Percentiles rank a stretch among this genome's conserved stretches.
These are phyloP conservation scores for Eucera pruinosa DNA, from an alignment of 2,888 invertebrate species.

Conservation along the genomic window DNA sequence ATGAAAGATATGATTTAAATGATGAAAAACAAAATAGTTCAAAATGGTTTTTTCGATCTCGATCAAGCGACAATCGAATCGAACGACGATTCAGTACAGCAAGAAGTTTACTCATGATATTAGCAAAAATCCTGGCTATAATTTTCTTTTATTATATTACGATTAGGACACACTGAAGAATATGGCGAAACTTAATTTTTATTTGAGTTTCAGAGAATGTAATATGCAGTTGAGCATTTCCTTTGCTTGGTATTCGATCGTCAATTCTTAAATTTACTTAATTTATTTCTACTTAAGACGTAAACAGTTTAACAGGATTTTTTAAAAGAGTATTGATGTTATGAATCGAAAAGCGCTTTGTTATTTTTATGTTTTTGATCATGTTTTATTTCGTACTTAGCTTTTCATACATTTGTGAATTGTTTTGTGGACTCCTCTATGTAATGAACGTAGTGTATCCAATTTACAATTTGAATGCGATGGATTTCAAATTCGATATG, in stretches of 20 bases:
- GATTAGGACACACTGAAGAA: constrained; percentile 1
- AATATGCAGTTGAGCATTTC: no score
- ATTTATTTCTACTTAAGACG: not conserved
- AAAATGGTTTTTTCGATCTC: no score
- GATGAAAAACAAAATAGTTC: no score
- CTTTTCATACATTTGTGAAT: not conserved
- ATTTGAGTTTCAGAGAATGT: not conserved
- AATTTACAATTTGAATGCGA: not conserved
- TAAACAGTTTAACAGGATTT: not conserved
- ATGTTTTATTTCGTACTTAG: constrained; percentile 4
- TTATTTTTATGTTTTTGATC: not conserved
- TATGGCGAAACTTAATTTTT: constrained; percentile 1
- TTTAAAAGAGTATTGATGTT: not conserved
- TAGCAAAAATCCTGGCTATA: constrained; percentile 12
- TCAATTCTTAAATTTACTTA: constrained; percentile 9
- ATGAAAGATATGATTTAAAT: not conserved
- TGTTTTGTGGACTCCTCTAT: not conserved
- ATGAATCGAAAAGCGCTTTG: not conserved
- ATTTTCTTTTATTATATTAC: constrained; percentile 20
- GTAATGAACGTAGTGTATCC: no score
- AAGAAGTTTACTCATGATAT: constrained; percentile 1
- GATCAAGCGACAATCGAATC: not conserved
- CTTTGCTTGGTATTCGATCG: not conserved
- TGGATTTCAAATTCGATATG: not conserved
- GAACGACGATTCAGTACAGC: not conserved